A percentile compares a stretch with the other conserved stretches of the same genome.
Evolutionary conservation across 2,888 invertebrate species (phyloP).

Genomic region (Thereva nobilitata): DNA sequence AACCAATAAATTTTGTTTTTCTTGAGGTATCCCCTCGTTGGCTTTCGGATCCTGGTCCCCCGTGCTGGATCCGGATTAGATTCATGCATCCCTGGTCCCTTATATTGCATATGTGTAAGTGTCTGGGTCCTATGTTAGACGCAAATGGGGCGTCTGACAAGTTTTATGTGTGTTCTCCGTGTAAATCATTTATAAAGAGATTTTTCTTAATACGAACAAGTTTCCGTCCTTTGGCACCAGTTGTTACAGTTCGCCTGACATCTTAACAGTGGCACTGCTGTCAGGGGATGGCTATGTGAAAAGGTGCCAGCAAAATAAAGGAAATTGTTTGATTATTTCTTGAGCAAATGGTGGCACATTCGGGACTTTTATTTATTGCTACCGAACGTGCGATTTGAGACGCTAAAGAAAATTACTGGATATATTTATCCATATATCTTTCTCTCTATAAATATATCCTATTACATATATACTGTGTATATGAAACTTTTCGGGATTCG

Average conservation of each 20-base stretch:
- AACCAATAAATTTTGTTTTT: constrained; percentile 42
- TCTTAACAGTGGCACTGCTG: constrained; percentile 19
- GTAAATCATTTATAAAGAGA: constrained; percentile 34
- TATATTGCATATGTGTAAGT: constrained; percentile 8
- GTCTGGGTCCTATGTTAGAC: constrained; percentile 7
- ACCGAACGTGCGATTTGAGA: constrained; percentile 32
- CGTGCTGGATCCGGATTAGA: constrained; percentile 1
- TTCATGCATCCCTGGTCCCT: background rate
- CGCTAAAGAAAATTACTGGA: background rate
- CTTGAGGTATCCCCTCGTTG: constrained; percentile 7
- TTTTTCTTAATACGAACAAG: constrained; percentile 34
- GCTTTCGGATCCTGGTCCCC: background rate
- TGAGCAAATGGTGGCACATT: constrained; percentile 26
- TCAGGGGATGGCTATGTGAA: background rate
- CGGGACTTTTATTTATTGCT: constrained; percentile 40
- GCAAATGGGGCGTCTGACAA: constrained; percentile 41
- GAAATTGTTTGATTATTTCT: constrained; percentile 32
- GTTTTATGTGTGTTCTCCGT: constrained; percentile 40
- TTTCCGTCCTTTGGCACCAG: constrained; percentile 34
- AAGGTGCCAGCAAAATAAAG: constrained; percentile 23
- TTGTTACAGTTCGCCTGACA: constrained; percentile 34
- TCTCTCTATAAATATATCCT: too few relatives aligned
- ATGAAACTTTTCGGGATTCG: too few relatives aligned
- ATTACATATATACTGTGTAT: too few relatives aligned
- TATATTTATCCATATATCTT: too few relatives aligned